These are phyloP conservation scores for Typhlichthys eigenmanni DNA, from an alignment of 2,797 vertebrate genomes.

Conservation along the genomic window DNA sequence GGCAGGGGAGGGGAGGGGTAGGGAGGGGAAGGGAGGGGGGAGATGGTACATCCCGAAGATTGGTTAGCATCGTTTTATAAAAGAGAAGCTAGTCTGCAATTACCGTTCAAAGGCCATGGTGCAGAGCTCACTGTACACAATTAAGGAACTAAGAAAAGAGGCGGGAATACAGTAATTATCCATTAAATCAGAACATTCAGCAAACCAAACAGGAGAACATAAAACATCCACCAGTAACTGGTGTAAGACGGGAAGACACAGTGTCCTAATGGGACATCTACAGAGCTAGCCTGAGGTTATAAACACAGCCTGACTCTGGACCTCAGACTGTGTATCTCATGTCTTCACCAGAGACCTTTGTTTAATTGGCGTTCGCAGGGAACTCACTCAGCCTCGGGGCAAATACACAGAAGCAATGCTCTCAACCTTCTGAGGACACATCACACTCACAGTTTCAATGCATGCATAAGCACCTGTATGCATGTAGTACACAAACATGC, in stretches of 20 bases:
- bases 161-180: background rate
- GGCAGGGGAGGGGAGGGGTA: background rate
- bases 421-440: slow-evolving; percentile 22
- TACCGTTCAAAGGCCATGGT: slow-evolving; percentile 42
- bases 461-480: slow-evolving; percentile 8
- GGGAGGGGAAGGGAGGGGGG: background rate
- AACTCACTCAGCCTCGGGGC: slow-evolving; percentile 56
- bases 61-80: slow-evolving; percentile 24
- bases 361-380: slow-evolving; percentile 68
- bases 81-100: slow-evolving; percentile 47
- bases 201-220: no score
- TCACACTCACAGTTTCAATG: slow-evolving; percentile 4
- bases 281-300: slow-evolving; percentile 35
- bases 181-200: no score
- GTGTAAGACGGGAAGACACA: slow-evolving; percentile 31
- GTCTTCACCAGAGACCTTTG: slow-evolving; percentile 53
- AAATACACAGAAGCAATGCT: slow-evolving; percentile 33
- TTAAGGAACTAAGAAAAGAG: slow-evolving; percentile 7
- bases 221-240: background rate
- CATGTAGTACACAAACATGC: background rate
- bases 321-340: slow-evolving; percentile 44
- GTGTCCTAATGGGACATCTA: slow-evolving; percentile 45
- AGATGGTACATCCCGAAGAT: slow-evolving; percentile 19
- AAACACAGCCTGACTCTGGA: slow-evolving; percentile 35
- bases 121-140: slow-evolving; percentile 47